Evolutionary conservation across 2,113 vertebrate genomes (phyloP), one percentile per base, ranked within the genome.

Genomic region (Cariama cristata): DNA sequence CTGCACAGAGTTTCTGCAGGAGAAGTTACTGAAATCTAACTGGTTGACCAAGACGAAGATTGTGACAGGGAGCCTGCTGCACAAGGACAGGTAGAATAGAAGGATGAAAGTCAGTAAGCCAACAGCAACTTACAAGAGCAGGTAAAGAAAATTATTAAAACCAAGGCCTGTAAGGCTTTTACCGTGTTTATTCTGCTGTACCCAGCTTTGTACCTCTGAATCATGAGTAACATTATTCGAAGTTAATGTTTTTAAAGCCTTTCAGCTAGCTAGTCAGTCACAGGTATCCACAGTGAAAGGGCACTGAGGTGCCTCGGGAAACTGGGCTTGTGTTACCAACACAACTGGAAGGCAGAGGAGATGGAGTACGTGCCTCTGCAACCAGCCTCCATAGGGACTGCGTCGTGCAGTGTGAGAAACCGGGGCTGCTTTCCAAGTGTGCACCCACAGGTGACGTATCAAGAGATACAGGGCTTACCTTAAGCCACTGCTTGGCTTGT

Each of bases 301-400:
- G 32, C 38, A 80, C 33, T 21, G 30, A 77, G 17, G 13, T 23
- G 23, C 9, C 53, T 20, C 45, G 45, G 22, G 52, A 49, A 83
- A 67, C 15, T 8, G 22, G 45, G 11, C 7, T 64, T 71, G 15
- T 64, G 56, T 76, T 66, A 69, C n/a, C 19, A 59, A 72, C 11
- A 17, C 64, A 52, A 15, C 19, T 33, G 58, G 40, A 60, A 66
- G 12, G 26, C 33, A 49, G 26, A 64, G 7, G 32, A 69, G 50
- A 58, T 8, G 6, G 9, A 42, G 63, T 17, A 38, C 0, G 0
- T 8, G 45, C 35, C 16, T 30, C 63, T 35, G 28, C 38, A 52
- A 21, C 9, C 44, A 63, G 68, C 63, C 63, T 59, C 56, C 52
- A 32, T 35, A 32, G 20, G 12, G 19, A 47, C 32, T 32, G 33